Percentiles rank a stretch among this genome's conserved stretches.
These are phyloP conservation scores for Coelinius sp. DNA, from an alignment of 2,888 invertebrate species.

Conservation along the genomic window DNA sequence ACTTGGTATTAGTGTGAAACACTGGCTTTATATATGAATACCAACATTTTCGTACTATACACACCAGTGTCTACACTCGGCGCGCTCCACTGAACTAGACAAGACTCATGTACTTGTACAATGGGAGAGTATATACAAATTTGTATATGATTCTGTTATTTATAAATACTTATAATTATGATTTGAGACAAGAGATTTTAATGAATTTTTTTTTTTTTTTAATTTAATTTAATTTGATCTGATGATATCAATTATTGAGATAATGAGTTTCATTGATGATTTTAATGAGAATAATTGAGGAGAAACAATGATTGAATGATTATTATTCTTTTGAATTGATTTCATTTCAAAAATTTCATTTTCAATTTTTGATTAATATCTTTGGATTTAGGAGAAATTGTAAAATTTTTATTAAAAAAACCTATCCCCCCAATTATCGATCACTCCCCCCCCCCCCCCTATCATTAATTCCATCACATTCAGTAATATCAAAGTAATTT, in stretches of 20 bases:
- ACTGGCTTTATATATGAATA: conserved; percentile 16
- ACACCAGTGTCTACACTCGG: neutral
- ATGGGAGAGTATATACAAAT: neutral
- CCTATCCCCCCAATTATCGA: neutral
- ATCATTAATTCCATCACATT: neutral
- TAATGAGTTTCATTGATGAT: no score
- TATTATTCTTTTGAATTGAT: no score
- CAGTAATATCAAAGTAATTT: conserved; percentile 12
- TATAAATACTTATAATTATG: neutral
- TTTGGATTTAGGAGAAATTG: no score
- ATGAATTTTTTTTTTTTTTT: neutral
- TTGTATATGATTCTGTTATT: neutral
- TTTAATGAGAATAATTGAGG: no score
- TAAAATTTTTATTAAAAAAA: no score
- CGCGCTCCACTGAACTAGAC: conserved; percentile 13
- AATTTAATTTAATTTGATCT: no score
- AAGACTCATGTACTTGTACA: conserved; percentile 1
- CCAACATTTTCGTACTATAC: neutral
- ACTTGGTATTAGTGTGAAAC: conserved; percentile 9
- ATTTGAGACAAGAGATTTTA: neutral
- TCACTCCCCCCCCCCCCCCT: neutral
- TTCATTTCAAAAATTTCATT: no score
- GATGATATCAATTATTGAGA: no score
- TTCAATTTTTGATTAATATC: no score
- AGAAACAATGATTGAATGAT: no score